These are phyloP conservation scores for Salticus scenicus DNA, from an alignment of 2,888 invertebrate genomes.

Conservation along the genomic window DNA sequence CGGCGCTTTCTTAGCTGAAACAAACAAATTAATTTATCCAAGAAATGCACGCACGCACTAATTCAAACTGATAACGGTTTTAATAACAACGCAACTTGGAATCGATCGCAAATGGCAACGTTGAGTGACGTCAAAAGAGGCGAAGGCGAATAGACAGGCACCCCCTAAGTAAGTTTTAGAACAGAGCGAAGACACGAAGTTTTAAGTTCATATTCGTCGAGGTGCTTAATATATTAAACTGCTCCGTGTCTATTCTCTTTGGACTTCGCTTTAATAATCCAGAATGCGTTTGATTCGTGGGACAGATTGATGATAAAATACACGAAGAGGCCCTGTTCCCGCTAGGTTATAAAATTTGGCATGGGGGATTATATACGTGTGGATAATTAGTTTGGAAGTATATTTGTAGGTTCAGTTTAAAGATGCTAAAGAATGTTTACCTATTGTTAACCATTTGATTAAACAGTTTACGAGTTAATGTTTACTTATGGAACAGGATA, in stretches of 20 bases:
- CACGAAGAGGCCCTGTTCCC: background rate
- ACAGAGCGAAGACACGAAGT: background rate
- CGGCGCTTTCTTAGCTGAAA: too few species aligned
- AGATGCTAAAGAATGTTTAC: too few species aligned
- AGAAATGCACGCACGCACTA: too few species aligned
- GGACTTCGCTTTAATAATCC: conserved; percentile 1
- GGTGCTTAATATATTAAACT: background rate
- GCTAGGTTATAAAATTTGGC: background rate
- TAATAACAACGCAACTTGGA: background rate
- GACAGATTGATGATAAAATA: background rate
- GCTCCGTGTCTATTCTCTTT: background rate
- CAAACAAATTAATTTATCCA: too few species aligned
- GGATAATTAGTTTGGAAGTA: too few species aligned
- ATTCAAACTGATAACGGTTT: background rate
- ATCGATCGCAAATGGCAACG: background rate
- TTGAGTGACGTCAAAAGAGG: background rate
- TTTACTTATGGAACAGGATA: too few species aligned
- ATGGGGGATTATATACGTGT: too few species aligned
- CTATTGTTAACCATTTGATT: too few species aligned
- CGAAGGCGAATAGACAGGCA: background rate
- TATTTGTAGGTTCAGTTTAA: too few species aligned
- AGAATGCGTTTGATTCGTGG: background rate
- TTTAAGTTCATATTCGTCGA: background rate
- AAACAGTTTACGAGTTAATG: too few species aligned
- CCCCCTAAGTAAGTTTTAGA: background rate